Evolutionary conservation across 2,113 vertebrate species (phyloP).

Genomic region (Speoplatyrhinus poulsoni): DNA sequence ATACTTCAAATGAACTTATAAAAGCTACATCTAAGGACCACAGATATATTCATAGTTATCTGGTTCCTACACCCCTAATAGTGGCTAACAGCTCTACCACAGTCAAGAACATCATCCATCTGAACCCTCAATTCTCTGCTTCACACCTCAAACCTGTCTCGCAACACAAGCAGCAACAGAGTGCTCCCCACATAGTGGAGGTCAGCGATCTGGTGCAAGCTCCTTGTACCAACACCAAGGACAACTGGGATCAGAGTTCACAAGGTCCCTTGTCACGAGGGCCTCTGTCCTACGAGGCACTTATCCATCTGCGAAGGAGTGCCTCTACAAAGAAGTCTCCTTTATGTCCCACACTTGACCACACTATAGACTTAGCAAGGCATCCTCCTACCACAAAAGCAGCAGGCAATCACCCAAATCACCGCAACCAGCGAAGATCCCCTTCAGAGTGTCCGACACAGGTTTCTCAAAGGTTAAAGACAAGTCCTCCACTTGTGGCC

Average conservation of each 20-base stretch:
- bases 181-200: slow-evolving; percentile 22
- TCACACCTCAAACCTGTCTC: slow-evolving; percentile 13
- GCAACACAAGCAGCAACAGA: slow-evolving; percentile 23
- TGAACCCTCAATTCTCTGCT: slow-evolving; percentile 14
- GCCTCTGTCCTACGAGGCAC: slow-evolving; percentile 71
- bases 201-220: slow-evolving; percentile 43
- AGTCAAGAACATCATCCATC: slow-evolving; percentile 11
- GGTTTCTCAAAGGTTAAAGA: slow-evolving; percentile 32
- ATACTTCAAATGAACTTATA: slow-evolving; percentile 9
- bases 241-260: slow-evolving; percentile 9
- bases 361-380: slow-evolving; percentile 53
- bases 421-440: slow-evolving; percentile 11
- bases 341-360: slow-evolving; percentile 53
- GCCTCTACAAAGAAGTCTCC: slow-evolving; percentile 67
- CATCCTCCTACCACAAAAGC: not conserved
- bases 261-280: slow-evolving; percentile 51
- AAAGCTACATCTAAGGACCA: slow-evolving; percentile 24
- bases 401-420: slow-evolving; percentile 17
- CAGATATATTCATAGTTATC: slow-evolving; percentile 32
- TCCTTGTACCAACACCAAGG: slow-evolving; percentile 43
- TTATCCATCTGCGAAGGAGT: slow-evolving; percentile 65
- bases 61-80: slow-evolving; percentile 67
- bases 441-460: slow-evolving; percentile 29
- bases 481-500: slow-evolving; percentile 75
- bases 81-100: slow-evolving; percentile 47